These are phyloP conservation scores for Hestina assimilis DNA, from an alignment of 1,140 invertebrate species.

Conservation along the genomic window DNA sequence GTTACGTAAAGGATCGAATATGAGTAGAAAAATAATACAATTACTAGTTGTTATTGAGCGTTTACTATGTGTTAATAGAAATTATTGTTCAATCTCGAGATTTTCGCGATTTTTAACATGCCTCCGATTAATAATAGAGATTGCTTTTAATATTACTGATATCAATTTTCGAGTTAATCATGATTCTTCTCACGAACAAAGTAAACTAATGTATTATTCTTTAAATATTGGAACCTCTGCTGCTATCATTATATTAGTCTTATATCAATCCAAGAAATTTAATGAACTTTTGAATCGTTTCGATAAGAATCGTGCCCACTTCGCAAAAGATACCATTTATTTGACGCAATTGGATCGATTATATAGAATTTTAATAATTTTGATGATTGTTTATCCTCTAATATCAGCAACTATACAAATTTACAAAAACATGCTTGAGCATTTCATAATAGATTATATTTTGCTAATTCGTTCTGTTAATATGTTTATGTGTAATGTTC, in stretches of 20 bases:
- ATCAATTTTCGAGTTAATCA: neutral
- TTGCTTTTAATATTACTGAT: neutral
- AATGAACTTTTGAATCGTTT: neutral
- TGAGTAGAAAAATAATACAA: slow-evolving; percentile 4
- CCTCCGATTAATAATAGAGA: neutral
- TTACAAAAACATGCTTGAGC: neutral
- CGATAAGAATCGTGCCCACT: slow-evolving; percentile 2
- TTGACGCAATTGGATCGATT: neutral
- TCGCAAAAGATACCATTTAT: slow-evolving; percentile 7
- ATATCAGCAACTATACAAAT: neutral
- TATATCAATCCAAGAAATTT: slow-evolving; percentile 21
- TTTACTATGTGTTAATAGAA: slow-evolving; percentile 7
- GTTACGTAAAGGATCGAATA: neutral
- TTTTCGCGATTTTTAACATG: neutral
- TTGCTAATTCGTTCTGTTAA: neutral
- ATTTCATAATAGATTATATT: neutral
- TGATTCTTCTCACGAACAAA: neutral
- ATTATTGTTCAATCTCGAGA: slow-evolving; percentile 1
- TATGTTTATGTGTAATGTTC: slow-evolving; percentile 15
- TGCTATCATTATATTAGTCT: slow-evolving; percentile 7
- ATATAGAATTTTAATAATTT: slow-evolving; percentile 10
- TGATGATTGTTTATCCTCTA: neutral
- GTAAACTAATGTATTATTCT: neutral
- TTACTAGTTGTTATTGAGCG: neutral
- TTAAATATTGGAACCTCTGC: neutral